Evolutionary conservation across 2,797 vertebrate genomes (phyloP), one percentile per base, ranked within the genome.

Genomic region (Pseudochirops cupreus): DNA sequence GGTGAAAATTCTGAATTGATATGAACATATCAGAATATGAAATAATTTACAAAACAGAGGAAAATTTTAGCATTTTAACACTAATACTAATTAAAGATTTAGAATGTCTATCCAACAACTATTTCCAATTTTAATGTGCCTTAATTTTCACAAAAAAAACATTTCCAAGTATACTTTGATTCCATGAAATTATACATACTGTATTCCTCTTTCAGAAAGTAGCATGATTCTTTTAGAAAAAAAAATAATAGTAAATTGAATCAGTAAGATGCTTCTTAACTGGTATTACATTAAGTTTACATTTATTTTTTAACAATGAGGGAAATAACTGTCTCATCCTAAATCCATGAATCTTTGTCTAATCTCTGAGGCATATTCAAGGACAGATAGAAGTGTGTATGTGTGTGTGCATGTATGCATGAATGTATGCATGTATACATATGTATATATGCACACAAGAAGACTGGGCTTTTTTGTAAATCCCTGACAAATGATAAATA

Each of bases 181-280:
- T 91, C 67, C 21, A 94, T 16, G 96, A 91, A 91, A 94, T 93
- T 95, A 4, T 13, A 3, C 93, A 13, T 93, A 7, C 10, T 14
- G 58, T 92, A 31, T 94, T n/a, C 94, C 94, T 95, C 24, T 92
- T 58, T 95, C 24, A 95, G n/a, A 39, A 95, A 97, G 24, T 10
- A 91, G 0, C 91, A 57, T 55, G 24, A 28, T 62, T 95, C 94
- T 91, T 93, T 95, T 93, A 91, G 50, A 58, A 39, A 39, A 46
- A 46, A 52, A 50, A 46, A 3, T 24, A 10, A 82, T 74, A 39
- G 18, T 26, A 39, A 39, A 31, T n/a, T 39, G 16, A 39, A 74
- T 39, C 18, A 74, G 26, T 82, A 26, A 24, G 39, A 46, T 82
- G 39, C 26, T 46, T 46, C 21, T 10, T 87, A 87, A 50, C 4